Conservation (phyloP, 1,140 invertebrate genomes). For the Neotoxoptera formosana region DNA sequence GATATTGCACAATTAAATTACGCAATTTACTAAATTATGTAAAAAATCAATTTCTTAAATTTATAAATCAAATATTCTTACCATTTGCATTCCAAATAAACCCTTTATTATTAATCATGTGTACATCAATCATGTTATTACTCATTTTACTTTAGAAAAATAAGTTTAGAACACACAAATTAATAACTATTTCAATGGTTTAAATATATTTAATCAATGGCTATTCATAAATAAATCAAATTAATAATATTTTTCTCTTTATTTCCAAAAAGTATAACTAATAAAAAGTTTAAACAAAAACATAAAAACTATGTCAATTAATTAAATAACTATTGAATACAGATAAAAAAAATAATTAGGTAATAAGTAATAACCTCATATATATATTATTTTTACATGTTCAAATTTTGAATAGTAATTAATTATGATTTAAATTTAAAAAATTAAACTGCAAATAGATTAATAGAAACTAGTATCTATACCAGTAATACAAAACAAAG, state of each 20-base stretch:
- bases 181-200: not conserved
- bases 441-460: no score
- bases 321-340: not conserved
- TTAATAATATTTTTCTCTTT: not conserved
- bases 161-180: not conserved
- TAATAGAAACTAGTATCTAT: not conserved
- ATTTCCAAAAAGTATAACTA: not conserved
- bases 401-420: not conserved
- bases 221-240: not conserved
- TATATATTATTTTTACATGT: not conserved
- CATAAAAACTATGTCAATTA: not conserved
- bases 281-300: not conserved
- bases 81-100: conserved; percentile 47
- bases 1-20: not conserved
- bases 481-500: not conserved
- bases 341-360: no score
- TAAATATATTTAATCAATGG: not conserved
- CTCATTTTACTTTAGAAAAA: not conserved
- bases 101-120: conserved; percentile 35
- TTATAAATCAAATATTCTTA: conserved; percentile 7
- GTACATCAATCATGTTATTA: not conserved
- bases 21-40: not conserved
- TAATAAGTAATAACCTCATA: no score
- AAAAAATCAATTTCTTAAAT: not conserved
- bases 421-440: not conserved